Conservation (phyloP, 2,113 vertebrate species). For the Gorsachius goisagi region DNA sequence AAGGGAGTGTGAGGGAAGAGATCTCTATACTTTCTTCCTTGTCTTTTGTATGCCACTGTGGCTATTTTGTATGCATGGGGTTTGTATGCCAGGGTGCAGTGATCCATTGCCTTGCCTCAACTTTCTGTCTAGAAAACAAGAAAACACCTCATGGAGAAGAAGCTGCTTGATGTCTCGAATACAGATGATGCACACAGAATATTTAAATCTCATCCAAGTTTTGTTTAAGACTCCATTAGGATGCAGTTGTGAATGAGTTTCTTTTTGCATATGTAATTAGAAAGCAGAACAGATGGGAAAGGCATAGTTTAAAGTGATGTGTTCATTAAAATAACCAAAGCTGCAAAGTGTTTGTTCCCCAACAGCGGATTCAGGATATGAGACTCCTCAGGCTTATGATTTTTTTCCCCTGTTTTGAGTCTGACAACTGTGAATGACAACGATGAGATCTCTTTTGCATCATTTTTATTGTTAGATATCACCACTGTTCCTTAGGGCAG, state of each 20-base stretch:
- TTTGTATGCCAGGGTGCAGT: not conserved
- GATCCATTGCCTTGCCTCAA: not conserved
- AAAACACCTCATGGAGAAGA: not conserved
- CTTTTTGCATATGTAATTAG: constrained; percentile 54
- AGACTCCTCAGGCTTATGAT: not conserved
- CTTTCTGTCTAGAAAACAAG: not conserved
- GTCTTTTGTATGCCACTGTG: not conserved
- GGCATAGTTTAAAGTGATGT: constrained; percentile 59
- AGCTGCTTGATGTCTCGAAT: not conserved
- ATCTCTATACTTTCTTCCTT: not conserved
- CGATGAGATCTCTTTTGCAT: not conserved
- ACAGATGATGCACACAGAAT: not conserved
- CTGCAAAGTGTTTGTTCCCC: constrained; percentile 38
- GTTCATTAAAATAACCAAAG: constrained; percentile 66
- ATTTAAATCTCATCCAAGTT: not conserved
- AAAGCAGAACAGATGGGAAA: constrained; percentile 62
- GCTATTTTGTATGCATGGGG: not conserved
- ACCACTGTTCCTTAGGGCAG: not conserved
- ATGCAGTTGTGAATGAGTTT: constrained; percentile 27
- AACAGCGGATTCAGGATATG: not conserved
- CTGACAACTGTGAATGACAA: not conserved
- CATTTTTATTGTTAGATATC: constrained; percentile 1
- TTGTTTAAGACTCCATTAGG: constrained; percentile 42
- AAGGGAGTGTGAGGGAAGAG: not conserved
- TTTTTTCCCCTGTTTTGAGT: not conserved